Percentiles rank a stretch among this genome's conserved stretches.
Evolutionary conservation across 2,113 vertebrate genomes (phyloP).

Genomic region (Balaeniceps rex): DNA sequence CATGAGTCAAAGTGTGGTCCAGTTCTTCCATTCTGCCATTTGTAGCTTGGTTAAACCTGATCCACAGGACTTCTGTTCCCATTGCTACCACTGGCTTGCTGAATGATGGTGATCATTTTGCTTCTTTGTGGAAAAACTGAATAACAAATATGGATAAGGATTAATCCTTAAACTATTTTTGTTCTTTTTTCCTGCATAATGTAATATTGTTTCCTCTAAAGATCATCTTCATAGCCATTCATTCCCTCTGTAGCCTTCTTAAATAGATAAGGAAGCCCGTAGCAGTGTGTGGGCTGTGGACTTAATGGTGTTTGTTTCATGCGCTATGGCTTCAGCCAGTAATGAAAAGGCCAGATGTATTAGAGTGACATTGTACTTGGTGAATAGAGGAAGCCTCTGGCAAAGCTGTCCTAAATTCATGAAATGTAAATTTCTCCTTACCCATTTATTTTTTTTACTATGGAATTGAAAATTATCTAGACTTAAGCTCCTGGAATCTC

Average conservation of each 20-base stretch:
- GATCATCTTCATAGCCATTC: background rate
- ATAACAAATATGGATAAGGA: background rate
- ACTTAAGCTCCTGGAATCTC: background rate
- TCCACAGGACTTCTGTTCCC: background rate
- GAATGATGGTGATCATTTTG: background rate
- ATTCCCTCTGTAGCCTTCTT: background rate
- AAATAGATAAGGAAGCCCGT: background rate
- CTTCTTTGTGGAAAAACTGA: background rate
- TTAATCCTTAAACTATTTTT: background rate
- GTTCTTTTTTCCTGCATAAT: too few species aligned
- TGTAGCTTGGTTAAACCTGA: background rate
- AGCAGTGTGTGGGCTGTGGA: background rate
- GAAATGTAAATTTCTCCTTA: background rate
- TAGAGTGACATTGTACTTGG: background rate
- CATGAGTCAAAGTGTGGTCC: background rate
- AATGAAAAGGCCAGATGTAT: background rate
- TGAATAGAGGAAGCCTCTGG: background rate
- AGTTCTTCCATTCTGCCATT: background rate
- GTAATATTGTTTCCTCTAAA: background rate
- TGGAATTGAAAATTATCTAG: background rate
- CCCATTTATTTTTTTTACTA: fast-evolving
- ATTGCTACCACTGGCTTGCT: background rate
- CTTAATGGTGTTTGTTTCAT: fast-evolving
- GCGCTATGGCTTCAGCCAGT: background rate
- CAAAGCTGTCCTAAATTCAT: background rate